Evolutionary conservation across 2,888 invertebrate species (phyloP).

Genomic region (Melipona bicolor): DNA sequence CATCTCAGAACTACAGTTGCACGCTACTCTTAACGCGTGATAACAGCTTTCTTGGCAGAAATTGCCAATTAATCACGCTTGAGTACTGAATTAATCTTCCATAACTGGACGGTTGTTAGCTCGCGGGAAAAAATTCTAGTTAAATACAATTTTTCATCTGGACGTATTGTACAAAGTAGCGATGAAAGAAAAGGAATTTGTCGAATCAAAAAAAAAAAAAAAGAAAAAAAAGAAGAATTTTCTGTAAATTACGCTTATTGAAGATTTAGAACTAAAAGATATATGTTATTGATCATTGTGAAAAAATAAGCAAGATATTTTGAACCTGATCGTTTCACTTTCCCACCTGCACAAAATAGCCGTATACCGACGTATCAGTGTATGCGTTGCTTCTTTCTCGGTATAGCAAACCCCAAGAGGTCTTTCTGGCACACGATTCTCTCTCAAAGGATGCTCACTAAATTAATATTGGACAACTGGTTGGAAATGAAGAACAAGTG

Average conservation of each 20-base stretch:
- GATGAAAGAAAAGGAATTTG: not conserved
- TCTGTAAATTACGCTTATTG: not conserved
- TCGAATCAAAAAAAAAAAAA: not conserved
- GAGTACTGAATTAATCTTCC: not conserved
- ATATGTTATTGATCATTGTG: not conserved
- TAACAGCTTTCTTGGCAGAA: not conserved
- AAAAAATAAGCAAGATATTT: not conserved
- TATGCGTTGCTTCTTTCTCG: not conserved
- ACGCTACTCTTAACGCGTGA: not conserved
- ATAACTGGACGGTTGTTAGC: not conserved
- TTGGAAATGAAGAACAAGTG: constrained; percentile 1
- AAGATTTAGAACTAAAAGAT: not conserved
- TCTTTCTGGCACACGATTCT: not conserved
- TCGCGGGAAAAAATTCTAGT: not conserved
- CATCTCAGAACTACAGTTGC: not conserved
- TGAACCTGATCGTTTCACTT: not conserved
- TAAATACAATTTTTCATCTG: not conserved
- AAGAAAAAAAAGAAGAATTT: not conserved
- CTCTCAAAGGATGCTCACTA: not conserved
- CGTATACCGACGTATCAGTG: not conserved
- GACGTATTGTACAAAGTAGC: not conserved
- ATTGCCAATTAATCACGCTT: not conserved
- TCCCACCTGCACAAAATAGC: not conserved
- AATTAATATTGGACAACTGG: not conserved
- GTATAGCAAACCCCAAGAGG: not conserved